phyloP scores from a whole-genome alignment of 2,113 vertebrate species.

The Carassius auratus region DNA sequence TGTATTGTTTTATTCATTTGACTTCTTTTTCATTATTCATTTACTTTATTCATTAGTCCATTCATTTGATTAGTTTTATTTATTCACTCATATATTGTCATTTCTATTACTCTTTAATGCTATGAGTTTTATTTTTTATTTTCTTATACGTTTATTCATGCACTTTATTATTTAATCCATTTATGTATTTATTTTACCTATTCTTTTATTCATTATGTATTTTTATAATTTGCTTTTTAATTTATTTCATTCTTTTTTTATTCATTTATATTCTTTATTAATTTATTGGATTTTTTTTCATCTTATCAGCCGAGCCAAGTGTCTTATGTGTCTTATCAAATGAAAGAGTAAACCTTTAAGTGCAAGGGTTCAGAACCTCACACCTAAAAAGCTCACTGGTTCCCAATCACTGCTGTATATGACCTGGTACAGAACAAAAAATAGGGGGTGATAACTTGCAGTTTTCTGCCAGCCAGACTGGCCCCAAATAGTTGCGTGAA shows the following conservation, averaged over 20 bases:
- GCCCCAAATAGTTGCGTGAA: neutral
- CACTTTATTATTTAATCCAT: neutral
- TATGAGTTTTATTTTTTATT: neutral
- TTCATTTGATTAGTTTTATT: too few relatives aligned
- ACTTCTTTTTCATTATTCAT: too few relatives aligned
- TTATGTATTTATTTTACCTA: neutral
- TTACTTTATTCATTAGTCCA: neutral
- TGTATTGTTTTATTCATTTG: neutral
- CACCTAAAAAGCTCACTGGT: neutral
- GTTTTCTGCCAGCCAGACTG: slow-evolving; percentile 5
- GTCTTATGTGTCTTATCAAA: neutral
- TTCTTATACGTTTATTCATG: neutral
- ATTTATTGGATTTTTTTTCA: too few relatives aligned
- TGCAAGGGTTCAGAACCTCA: neutral
- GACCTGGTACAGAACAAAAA: neutral
- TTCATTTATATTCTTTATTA: too few relatives aligned
- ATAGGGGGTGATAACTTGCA: neutral
- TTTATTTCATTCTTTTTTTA: too few relatives aligned
- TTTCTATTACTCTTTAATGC: too few relatives aligned
- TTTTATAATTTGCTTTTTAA: too few relatives aligned
- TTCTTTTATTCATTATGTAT: neutral
- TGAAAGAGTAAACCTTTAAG: neutral
- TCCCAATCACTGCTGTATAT: neutral
- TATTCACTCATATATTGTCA: neutral
- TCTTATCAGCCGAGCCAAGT: too few relatives aligned